Conservation (phyloP, 2,797 vertebrate genomes). For the Gymnodraco acuticeps region DNA sequence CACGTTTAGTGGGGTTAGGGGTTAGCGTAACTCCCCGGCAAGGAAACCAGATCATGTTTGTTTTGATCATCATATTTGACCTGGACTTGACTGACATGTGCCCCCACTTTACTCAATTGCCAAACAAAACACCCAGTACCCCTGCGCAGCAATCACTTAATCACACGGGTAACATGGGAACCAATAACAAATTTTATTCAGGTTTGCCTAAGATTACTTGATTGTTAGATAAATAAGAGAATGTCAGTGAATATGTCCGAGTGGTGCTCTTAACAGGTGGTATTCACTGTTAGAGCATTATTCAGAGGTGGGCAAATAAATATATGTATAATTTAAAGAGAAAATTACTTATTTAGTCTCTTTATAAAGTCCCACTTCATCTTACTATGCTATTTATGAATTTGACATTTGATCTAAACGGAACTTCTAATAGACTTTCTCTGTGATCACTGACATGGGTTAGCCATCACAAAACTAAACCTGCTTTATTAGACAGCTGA, state of each 20-base stretch:
- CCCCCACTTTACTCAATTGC: constrained; percentile 76
- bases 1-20: constrained; percentile 64
- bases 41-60: constrained; percentile 78
- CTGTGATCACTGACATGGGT: constrained; percentile 74
- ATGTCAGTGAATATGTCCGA: constrained; percentile 9
- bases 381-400: too few relatives aligned
- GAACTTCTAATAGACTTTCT: constrained; percentile 6
- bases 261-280: background rate
- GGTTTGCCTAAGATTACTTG: constrained; percentile 51
- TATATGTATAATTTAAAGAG: too few relatives aligned
- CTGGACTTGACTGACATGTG: constrained; percentile 82
- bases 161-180: constrained; percentile 55
- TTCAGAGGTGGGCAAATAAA: background rate
- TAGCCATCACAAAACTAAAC: constrained; percentile 77
- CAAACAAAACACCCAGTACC: constrained; percentile 72
- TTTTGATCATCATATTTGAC: constrained; percentile 80
- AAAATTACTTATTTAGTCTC: too few relatives aligned
- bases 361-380: too few relatives aligned
- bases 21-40: constrained; percentile 63
- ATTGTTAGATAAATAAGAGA: constrained; percentile 47
- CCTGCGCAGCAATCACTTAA: constrained; percentile 61
- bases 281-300: background rate
- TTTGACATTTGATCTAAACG: too few relatives aligned
- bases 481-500: constrained; percentile 73
- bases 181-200: constrained; percentile 49